These are phyloP conservation scores for Oreotrochilus melanogaster DNA, from an alignment of 2,113 vertebrate genomes.

Conservation along the genomic window DNA sequence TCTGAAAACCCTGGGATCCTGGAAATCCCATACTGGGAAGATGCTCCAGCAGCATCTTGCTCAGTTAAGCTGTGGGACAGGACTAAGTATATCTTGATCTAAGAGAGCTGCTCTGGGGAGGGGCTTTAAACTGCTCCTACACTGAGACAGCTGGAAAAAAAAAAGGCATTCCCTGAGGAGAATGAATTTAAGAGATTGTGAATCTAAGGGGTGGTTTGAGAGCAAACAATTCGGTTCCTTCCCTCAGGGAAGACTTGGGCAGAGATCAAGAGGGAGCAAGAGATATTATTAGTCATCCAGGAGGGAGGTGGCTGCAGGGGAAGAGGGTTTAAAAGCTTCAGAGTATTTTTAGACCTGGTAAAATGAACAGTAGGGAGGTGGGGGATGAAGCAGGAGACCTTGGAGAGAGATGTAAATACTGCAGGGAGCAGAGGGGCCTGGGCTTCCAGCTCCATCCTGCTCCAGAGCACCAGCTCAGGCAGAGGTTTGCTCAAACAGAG, in stretches of 20 bases:
- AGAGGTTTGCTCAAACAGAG: not conserved
- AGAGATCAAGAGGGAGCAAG: slow-evolving; percentile 38
- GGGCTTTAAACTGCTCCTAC: not conserved
- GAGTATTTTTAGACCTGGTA: slow-evolving; percentile 59
- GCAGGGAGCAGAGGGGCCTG: fast-evolving
- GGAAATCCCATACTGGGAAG: not conserved
- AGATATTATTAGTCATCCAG: slow-evolving; percentile 58
- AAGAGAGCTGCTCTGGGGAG: not conserved
- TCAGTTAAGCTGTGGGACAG: not conserved
- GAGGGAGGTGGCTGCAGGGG: slow-evolving; percentile 40
- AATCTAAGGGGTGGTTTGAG: not conserved
- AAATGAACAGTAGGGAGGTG: not conserved
- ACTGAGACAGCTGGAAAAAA: not conserved
- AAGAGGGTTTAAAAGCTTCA: slow-evolving; percentile 26
- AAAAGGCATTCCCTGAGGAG: not conserved
- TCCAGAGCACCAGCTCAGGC: not conserved
- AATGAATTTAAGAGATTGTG: not conserved
- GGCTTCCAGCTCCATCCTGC: not conserved
- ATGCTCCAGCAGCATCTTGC: not conserved
- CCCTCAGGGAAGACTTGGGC: not conserved
- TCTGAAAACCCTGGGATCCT: not conserved
- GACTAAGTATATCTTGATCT: not conserved
- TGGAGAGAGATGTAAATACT: not conserved
- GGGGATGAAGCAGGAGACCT: not conserved
- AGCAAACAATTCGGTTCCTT: not conserved